phyloP scores from a whole-genome alignment of 2,888 invertebrate genomes.

The Lycocerus yunnanus region DNA sequence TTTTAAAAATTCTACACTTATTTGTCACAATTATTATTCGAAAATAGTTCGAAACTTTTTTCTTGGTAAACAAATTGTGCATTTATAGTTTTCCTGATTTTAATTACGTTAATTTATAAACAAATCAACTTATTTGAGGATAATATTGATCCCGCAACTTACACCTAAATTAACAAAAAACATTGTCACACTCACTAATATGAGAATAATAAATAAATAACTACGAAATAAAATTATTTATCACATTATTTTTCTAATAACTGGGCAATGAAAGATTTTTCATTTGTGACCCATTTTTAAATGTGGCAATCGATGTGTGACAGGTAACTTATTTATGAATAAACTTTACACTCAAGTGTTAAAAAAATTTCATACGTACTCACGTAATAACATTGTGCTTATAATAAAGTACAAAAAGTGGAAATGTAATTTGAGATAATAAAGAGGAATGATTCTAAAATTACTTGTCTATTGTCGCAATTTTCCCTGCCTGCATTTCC shows the following conservation, averaged over 20 bases:
- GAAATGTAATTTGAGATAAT: slow-evolving; percentile 11
- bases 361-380: background rate
- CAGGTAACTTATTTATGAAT: background rate
- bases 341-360: background rate
- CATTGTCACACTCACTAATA: background rate
- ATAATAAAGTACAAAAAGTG: slow-evolving; percentile 12
- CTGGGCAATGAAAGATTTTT: background rate
- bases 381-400: slow-evolving; percentile 1
- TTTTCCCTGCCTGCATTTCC: slow-evolving; percentile 54
- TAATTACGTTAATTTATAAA: background rate
- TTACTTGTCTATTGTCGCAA: slow-evolving; percentile 18
- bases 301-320: background rate
- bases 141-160: background rate
- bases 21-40: background rate
- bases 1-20: slow-evolving; percentile 3
- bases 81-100: background rate
- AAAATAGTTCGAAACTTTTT: background rate
- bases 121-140: background rate
- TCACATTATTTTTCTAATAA: background rate
- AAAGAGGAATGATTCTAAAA: slow-evolving; percentile 21
- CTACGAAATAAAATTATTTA: background rate
- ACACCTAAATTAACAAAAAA: slow-evolving; percentile 1
- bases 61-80: background rate
- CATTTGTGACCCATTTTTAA: background rate
- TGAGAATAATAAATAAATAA: background rate